Evolutionary conservation across 2,113 vertebrate genomes (phyloP), one percentile per base, ranked within the genome.

Genomic region (Tiliqua scincoides): DNA sequence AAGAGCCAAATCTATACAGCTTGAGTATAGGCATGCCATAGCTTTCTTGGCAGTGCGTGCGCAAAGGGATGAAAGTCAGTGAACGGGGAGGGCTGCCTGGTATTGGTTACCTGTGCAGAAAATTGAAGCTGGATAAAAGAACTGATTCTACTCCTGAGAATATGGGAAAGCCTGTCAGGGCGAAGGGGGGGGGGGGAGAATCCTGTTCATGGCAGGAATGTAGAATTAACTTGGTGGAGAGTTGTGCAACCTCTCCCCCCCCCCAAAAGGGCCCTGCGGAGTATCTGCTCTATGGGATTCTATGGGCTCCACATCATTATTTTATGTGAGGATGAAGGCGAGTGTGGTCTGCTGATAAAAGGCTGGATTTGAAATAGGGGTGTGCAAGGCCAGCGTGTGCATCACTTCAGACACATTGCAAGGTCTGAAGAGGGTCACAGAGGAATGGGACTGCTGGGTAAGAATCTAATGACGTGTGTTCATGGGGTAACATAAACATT

Each of bases 21-120:
- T 43, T 61, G 74, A 75, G 82, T 73, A 37, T 73, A 83, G 57
- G 20, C 88, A 62, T 84, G 76, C 62, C 78, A 63, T 84, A 90
- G 85, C 37, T 0, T 0, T 32, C 79, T 85, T 40, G 15, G 27
- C 78, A n/a, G n/a, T 75, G 75, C 32, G 27, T 52, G 6, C 88
- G 84, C 87, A 35, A 87, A 85, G 71, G 32, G 76, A n/a, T 37
- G 85, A 4, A 79, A 48, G 84, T 54, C 40, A 71, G 2, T 61
- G 84, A 85, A 85, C 59, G 35, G 73, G 43, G 30, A 74, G 57
- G 35, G 71, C 43, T 74, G 35, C 57, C 17, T 52, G 23, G 71
- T 43, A 74, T 63, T 62, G 73, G 82, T 83, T 72, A 83, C 21
- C 79, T 52, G 62, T 32, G 52, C 62, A 83, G 52, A 92, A 85